phyloP scores from a whole-genome alignment of 2,797 vertebrate genomes.

The Hozukius guyotensis region DNA sequence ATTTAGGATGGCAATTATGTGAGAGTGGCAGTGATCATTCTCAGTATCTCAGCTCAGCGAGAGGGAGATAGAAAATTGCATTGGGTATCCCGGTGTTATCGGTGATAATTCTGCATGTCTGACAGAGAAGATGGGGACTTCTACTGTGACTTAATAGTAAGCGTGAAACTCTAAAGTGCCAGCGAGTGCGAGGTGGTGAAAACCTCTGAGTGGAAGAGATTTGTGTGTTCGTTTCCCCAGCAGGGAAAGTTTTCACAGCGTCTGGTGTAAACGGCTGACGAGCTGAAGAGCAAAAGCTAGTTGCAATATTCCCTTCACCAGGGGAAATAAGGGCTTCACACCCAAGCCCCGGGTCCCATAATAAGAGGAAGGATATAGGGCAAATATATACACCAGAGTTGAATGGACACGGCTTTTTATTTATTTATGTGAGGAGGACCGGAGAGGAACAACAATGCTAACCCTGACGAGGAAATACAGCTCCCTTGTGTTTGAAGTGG shows the following conservation, averaged over 20 bases:
- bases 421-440: constrained; percentile 70
- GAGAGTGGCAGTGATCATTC: constrained; percentile 49
- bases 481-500: constrained; percentile 67
- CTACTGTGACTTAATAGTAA: not conserved
- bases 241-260: constrained; percentile 17
- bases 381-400: constrained; percentile 22
- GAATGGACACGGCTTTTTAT: constrained; percentile 55
- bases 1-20: constrained; percentile 63
- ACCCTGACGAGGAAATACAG: constrained; percentile 60
- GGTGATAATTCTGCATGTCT: constrained; percentile 34
- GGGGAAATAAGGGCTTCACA: constrained; percentile 63
- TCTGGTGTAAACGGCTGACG: constrained; percentile 18
- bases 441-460: constrained; percentile 57
- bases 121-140: constrained; percentile 43
- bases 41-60: constrained; percentile 24
- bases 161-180: not conserved
- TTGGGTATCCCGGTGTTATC: constrained; percentile 34
- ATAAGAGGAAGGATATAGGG: constrained; percentile 69
- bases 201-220: not conserved
- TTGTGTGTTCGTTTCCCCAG: not conserved
- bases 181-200: not conserved
- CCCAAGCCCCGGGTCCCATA: constrained; percentile 28
- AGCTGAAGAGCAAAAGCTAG: constrained; percentile 8
- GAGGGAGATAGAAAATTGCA: constrained; percentile 40
- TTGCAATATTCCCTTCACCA: constrained; percentile 33